Evolutionary conservation across 2,888 invertebrate species (phyloP).

Genomic region (Drosophila putrida): DNA sequence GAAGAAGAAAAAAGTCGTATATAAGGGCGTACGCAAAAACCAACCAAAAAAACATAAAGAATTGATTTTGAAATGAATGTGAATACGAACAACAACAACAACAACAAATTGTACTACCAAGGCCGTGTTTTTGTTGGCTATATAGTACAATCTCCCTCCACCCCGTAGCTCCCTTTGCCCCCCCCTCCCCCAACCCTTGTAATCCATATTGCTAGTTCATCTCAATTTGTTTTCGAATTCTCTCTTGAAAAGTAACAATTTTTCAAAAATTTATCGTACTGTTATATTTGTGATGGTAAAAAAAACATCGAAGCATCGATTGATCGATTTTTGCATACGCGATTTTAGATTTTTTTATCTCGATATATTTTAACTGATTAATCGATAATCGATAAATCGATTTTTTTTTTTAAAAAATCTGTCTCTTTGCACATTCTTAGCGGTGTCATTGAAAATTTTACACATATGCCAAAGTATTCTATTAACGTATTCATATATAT

Average conservation of each 20-base stretch:
- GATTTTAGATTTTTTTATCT: no score
- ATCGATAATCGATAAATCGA: no score
- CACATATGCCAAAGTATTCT: no score
- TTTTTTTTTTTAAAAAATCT: no score
- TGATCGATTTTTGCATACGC: no score
- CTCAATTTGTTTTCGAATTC: neutral
- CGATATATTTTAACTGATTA: no score
- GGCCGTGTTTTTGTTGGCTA: conserved; percentile 76
- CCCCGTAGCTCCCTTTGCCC: neutral
- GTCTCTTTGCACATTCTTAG: no score
- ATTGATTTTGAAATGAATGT: conserved; percentile 57
- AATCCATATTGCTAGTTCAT: conserved; percentile 6
- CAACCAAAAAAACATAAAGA: conserved; percentile 41
- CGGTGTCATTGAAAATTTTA: no score
- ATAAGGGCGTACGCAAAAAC: conserved; percentile 69
- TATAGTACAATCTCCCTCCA: conserved; percentile 26
- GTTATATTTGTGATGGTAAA: no score
- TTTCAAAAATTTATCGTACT: conserved; percentile 3
- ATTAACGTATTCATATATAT: no score
- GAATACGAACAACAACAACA: no score
- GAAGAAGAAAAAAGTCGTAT: conserved; percentile 55
- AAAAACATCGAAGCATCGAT: no score
- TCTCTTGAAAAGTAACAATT: neutral
- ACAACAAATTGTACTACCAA: conserved; percentile 48
- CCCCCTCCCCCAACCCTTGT: neutral